A percentile compares a stretch with the other conserved stretches of the same genome.
Evolutionary conservation across 2,888 invertebrate species (phyloP).

Genomic region (Thymelicus sylvestris): DNA sequence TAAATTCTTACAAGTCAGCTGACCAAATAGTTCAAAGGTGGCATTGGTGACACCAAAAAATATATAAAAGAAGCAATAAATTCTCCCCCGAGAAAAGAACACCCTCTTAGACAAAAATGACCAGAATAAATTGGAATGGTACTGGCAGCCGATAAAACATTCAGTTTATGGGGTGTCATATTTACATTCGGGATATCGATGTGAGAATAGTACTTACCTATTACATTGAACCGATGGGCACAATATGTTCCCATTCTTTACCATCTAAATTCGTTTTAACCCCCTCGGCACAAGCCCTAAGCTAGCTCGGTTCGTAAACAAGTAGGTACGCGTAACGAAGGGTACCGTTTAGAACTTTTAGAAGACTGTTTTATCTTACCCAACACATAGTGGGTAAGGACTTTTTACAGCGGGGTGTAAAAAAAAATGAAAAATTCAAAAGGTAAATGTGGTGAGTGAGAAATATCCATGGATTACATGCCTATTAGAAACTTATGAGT

Average conservation of each 20-base stretch:
- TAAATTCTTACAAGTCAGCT: constrained; percentile 41
- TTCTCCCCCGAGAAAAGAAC: constrained; percentile 78
- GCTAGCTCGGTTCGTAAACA: constrained; percentile 26
- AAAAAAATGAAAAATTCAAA: background rate
- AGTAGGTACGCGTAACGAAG: constrained; percentile 6
- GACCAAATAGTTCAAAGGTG: constrained; percentile 57
- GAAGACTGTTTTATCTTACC: constrained; percentile 7
- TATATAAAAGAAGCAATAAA: constrained; percentile 71
- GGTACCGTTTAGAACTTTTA: background rate
- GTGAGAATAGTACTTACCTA: constrained; percentile 68
- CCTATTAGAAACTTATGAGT: too few species aligned
- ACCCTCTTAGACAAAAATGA: constrained; percentile 81
- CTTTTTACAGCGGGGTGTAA: background rate
- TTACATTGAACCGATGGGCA: constrained; percentile 45
- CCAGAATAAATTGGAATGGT: constrained; percentile 83
- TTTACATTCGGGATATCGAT: constrained; percentile 80
- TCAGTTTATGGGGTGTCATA: constrained; percentile 84
- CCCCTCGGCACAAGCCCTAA: constrained; percentile 20
- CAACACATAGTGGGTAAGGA: background rate
- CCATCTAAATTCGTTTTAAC: constrained; percentile 35
- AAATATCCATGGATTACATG: too few species aligned
- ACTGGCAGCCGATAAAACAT: constrained; percentile 82
- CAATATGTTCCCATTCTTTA: constrained; percentile 56
- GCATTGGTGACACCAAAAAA: constrained; percentile 61
- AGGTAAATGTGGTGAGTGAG: too few species aligned